Conservation (phyloP, 2,113 vertebrate species). For the Platichthys flesus region DNA sequence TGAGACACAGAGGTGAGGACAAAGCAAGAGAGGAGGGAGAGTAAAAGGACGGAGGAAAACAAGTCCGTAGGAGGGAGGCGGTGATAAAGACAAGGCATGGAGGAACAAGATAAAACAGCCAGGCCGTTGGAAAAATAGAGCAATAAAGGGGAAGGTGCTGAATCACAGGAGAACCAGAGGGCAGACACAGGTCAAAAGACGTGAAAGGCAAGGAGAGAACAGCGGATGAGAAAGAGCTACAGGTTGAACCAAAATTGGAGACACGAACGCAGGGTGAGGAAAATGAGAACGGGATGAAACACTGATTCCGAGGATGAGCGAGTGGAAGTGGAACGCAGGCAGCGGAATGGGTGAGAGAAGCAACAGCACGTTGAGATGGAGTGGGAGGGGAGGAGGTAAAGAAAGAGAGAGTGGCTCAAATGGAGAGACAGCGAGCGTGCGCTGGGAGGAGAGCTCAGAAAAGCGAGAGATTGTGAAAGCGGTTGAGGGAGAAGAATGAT, state of each 20-base stretch:
- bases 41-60: background rate
- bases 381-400: background rate
- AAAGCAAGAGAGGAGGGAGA: slow-evolving; percentile 13
- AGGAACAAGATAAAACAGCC: slow-evolving; percentile 28
- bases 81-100: slow-evolving; percentile 27
- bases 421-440: slow-evolving; percentile 4
- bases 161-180: slow-evolving; percentile 41
- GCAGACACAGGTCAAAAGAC: slow-evolving; percentile 52
- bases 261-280: slow-evolving; percentile 31
- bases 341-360: slow-evolving; percentile 34
- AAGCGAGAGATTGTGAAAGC: slow-evolving; percentile 22
- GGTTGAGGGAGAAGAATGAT: slow-evolving; percentile 11
- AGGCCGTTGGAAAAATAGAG: slow-evolving; percentile 8
- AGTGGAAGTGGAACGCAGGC: slow-evolving; percentile 35
- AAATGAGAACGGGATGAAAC: slow-evolving; percentile 55
- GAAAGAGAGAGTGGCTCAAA: background rate
- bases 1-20: slow-evolving; percentile 83
- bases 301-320: slow-evolving; percentile 57
- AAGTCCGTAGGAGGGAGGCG: slow-evolving; percentile 24
- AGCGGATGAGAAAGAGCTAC: slow-evolving; percentile 26
- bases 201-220: slow-evolving; percentile 17
- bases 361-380: slow-evolving; percentile 31
- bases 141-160: slow-evolving; percentile 29
- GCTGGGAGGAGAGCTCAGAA: slow-evolving; percentile 4
- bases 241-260: slow-evolving; percentile 41